Base-by-base conservation (phyloP, 2,797 vertebrate species). In the Paedocypris micromegethes region DNA sequence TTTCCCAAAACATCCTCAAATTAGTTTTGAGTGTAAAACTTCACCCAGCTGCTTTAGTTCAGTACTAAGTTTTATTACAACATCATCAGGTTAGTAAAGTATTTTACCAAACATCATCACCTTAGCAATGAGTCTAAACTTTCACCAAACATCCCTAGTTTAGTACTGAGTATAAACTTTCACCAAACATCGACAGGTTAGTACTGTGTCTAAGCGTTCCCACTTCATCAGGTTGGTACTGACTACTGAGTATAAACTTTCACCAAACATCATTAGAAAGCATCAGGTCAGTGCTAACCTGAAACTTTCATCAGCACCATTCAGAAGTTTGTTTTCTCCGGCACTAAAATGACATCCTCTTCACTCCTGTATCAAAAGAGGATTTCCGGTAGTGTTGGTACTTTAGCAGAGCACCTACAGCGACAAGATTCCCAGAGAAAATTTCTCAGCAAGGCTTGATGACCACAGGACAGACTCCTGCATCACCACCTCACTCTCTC, bases 331-430 rank as follows among this genome's bases (percentile, higher is more conserved):
- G 23, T 23, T 23, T 23, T 23, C 23, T 23, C 23, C 23, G 23
- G 23, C 23, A 23, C 23, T 23, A 23, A 23, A 23, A 23, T 23
- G 23, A 23, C 23, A 23, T 23, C 23, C 23, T 23, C 23, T 60
- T 48, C 4, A 4, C 39, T 9, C 5, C 8, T 9, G 80, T 86
- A 86, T 88, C 80, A 74, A 52, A 8, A 23, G 3, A 65, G 75
- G 63, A 79, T 77, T 79, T 80, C 78, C 78, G 57, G 61, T 55
- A 63, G 57, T 63, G 55, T 49, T 59, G 6, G 39, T 41, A 57
- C 58, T 66, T 63, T 76, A 73, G 74, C 58, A 47, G 52, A 57
- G 72, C 66, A 75, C 63, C 68, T 58, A 75, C 50, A 79, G 59
- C 23, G 9, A 56, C 40, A n/a, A 39, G 65, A 67, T 59, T 75